phyloP scores from a whole-genome alignment of 2,888 invertebrate species.

The Xanthia togata region DNA sequence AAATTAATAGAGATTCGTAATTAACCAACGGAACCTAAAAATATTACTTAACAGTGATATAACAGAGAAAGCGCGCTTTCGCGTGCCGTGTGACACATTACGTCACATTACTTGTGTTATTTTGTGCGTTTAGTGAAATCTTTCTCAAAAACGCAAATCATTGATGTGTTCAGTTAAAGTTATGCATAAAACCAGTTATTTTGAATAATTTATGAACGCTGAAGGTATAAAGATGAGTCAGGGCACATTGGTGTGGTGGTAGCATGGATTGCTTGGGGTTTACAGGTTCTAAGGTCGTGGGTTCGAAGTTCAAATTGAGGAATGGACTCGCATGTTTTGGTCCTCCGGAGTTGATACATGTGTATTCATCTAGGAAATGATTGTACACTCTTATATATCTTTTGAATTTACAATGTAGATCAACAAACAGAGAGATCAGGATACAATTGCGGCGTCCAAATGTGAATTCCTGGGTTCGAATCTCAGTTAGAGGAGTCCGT shows the following conservation, averaged over 20 bases:
- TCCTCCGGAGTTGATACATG: background rate
- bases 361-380: background rate
- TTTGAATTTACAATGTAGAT: background rate
- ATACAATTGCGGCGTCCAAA: background rate
- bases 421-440: too few species aligned
- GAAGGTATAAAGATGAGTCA: background rate
- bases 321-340: background rate
- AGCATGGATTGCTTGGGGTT: conserved; percentile 5
- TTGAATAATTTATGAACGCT: conserved; percentile 20
- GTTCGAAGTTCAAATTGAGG: background rate
- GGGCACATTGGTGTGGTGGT: conserved; percentile 4
- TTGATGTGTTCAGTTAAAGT: conserved; percentile 37
- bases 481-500: background rate
- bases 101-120: conserved; percentile 58
- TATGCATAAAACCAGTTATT: conserved; percentile 30
- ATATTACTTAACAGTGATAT: conserved; percentile 58
- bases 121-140: conserved; percentile 61
- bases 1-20: background rate
- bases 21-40: conserved; percentile 40
- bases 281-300: background rate
- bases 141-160: conserved; percentile 62
- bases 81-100: conserved; percentile 55
- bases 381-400: background rate
- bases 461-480: conserved; percentile 26
- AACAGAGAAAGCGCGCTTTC: conserved; percentile 65